Percentiles rank a stretch among this genome's conserved stretches.
Evolutionary conservation across 2,113 vertebrate genomes (phyloP).

Genomic region (Ochotona princeps): DNA sequence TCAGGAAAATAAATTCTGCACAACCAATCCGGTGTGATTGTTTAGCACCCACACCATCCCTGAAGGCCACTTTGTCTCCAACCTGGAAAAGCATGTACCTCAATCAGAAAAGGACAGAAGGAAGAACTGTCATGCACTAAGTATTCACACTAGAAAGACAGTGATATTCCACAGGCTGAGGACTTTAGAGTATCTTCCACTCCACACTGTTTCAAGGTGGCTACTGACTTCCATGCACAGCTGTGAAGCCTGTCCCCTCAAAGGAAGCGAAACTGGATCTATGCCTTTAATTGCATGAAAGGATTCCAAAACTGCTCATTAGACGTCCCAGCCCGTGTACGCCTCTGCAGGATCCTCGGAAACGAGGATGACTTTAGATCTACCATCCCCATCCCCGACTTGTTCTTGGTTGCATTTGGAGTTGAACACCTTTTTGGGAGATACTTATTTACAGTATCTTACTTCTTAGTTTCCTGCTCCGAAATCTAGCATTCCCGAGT

Average conservation of each 20-base stretch:
- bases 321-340: not conserved
- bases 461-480: not conserved
- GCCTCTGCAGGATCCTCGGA: not conserved
- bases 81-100: not conserved
- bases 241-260: not conserved
- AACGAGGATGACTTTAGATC: not conserved
- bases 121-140: not conserved
- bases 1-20: not conserved
- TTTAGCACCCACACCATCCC: too few relatives aligned
- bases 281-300: not conserved
- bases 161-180: not conserved
- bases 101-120: not conserved
- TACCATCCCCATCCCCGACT: too few relatives aligned
- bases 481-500: not conserved
- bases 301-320: not conserved
- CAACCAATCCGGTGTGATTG: not conserved
- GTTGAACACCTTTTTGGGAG: not conserved
- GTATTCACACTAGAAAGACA: not conserved
- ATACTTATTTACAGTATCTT: not conserved
- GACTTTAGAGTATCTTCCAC: not conserved
- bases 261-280: not conserved
- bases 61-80: not conserved
- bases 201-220: not conserved
- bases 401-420: not conserved
- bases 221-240: not conserved